Evolutionary conservation across 2,888 invertebrate genomes (phyloP).

Genomic region (Pterobdella sp.): DNA sequence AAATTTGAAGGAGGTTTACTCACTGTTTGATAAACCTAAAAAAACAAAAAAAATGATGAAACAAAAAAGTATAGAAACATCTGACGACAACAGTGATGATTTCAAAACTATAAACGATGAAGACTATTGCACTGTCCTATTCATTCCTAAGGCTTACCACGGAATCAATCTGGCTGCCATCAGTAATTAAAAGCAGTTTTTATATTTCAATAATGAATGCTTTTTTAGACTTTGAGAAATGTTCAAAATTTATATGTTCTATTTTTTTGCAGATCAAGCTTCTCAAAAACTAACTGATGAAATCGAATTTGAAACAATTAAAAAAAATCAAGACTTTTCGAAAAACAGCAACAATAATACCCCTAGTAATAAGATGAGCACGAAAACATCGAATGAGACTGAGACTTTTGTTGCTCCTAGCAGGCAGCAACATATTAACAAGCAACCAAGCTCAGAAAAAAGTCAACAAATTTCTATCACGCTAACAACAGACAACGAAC

Average conservation of each 20-base stretch:
- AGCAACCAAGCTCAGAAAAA: not conserved
- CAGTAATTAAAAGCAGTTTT: not conserved
- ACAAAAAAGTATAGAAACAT: too few species aligned
- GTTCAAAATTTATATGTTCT: too few species aligned
- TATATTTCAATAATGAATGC: too few species aligned
- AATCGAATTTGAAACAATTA: not conserved
- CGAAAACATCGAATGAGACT: not conserved
- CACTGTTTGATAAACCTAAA: not conserved
- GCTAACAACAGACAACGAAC: not conserved
- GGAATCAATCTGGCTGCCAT: not conserved
- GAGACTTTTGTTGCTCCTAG: not conserved
- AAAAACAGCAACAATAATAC: not conserved
- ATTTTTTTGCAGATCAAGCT: not conserved
- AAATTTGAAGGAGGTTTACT: not conserved
- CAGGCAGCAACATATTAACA: not conserved
- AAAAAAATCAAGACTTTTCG: too few species aligned
- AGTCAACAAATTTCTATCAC: too few species aligned
- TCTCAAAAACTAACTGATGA: not conserved
- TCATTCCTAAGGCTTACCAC: conserved; percentile 2
- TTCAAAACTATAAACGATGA: too few species aligned
- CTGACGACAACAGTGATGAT: not conserved
- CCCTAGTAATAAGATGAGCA: not conserved
- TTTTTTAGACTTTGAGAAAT: too few species aligned
- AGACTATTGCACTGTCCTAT: not conserved
- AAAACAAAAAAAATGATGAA: too few species aligned